Evolutionary conservation across 2,797 vertebrate species (phyloP), one percentile per base, ranked within the genome.

Genomic region (Enteromius treurensis): DNA sequence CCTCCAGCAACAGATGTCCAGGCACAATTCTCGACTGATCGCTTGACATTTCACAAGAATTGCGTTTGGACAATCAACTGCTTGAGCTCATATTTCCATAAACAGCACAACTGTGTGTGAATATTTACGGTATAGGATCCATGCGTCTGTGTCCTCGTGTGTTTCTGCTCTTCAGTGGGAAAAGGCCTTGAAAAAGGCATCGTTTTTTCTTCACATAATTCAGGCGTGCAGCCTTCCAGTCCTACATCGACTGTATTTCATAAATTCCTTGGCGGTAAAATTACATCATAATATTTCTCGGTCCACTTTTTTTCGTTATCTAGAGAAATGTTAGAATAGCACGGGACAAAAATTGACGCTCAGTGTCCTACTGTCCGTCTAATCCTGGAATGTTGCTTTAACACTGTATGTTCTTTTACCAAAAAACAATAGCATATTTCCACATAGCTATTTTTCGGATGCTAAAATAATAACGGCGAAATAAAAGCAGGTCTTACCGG

Each of bases 21-120:
- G 92, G 94, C 97, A 98, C 97, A 99, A 99, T 97, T 98, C 97
- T 99, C 96, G 97, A 88, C 79, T 88, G 86, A 85, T 82, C 58
- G 76, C 81, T 86, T 79, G 84, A 95, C 96, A 95, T 95, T 93
- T 96, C 96, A 97, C 98, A 98, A 99, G 98, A 99, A 99, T 99
- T 99, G 98, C 98, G 97, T 99, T 99, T 99, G 98, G 98, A 99
- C 98, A 99, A 99, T 99, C 98, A 99, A 94, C 40, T 82, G 87
- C 87, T 88, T 21, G 77, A 71, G 86, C 87, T 87, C 87, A 58
- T 45, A 58, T 73, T 78, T 78, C 37, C 65, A 62, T 32, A 69
- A 68, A 74, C 40, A 62, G 51, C 77, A 74, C n/a, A 60, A 26
- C 60, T 47, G 53, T 73, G 51, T 62, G n/a, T 17, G 17, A 45